Base-by-base conservation (phyloP, 2,113 vertebrate species). In the Capricornis sumatraensis region DNA sequence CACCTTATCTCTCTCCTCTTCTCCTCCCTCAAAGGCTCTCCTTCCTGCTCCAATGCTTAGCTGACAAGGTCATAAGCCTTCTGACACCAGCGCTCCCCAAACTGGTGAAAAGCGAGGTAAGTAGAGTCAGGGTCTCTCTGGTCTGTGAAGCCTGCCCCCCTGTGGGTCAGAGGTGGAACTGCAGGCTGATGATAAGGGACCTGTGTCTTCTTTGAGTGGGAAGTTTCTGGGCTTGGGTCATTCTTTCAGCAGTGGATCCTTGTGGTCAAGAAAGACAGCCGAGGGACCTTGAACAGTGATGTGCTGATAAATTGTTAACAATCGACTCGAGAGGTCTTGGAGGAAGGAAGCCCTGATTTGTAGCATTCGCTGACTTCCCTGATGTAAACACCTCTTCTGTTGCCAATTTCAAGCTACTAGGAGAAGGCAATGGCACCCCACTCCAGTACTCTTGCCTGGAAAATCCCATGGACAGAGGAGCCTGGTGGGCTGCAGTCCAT, bases 31-130 rank as follows among this genome's bases (percentile, higher is more conserved):
- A 6, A 95, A 98, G 97, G 50, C 12, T 97, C 58, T 98, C 98
- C 87, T 92, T 98, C 84, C 1, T 93, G 93, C 43, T 94, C 95
- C 98, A 88, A 40, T 2, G 81, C 23, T 57, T 98, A 60, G 95
- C 96, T 5, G 8, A 98, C 15, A 94, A 45, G 1, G 50, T 98
- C 53, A 97, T 58, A n/a, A 85, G 16, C 27, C 33, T 94, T 64
- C 96, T 98, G 45, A 3, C 83, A 28, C 97, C 98, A 94, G 45
- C 97, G 3, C 89, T 98, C 74, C 98, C 98, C 25, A 7, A 85
- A 19, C 57, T 98, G 87, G 95, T 98, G n/a, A 95, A 96, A 95
- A 96, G 6, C 1, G 14, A 98, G 62, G 98, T 98, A 40, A 98
- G 98, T 64, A 52, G 47, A 85, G 36, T 12, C 11, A 36, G 27